Conservation (phyloP, 92 coral and sea anemone genomes). For the Paragorgia papillata region DNA sequence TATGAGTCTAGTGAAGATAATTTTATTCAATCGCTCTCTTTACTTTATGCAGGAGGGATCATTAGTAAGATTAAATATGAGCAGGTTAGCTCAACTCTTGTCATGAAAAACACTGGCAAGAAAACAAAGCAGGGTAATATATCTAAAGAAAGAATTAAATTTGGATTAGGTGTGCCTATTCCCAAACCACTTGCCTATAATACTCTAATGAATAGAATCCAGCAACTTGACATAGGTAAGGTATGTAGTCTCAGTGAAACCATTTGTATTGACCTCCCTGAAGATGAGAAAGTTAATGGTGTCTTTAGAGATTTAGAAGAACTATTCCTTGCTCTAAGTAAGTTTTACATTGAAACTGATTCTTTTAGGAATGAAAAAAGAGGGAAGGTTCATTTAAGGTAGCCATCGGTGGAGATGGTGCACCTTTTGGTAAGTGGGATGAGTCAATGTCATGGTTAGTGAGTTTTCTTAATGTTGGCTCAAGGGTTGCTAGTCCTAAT, state of each 20-base stretch:
- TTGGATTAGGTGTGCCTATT: conserved; percentile 37
- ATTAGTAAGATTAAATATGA: conserved; percentile 54
- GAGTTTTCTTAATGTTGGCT: conserved; percentile 40
- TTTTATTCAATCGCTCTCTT: conserved; percentile 47
- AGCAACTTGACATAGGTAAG: conserved; percentile 30
- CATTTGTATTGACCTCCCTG: conserved; percentile 31
- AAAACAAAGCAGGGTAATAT: conserved; percentile 32
- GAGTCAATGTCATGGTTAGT: conserved; percentile 28
- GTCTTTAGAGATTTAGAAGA: conserved; percentile 36
- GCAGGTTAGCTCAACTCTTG: conserved; percentile 35
- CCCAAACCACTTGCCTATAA: conserved; percentile 42
- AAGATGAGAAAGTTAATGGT: conserved; percentile 37
- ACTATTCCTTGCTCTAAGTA: conserved; percentile 24
- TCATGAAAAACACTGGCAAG: conserved; percentile 38
- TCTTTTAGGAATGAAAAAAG: conserved; percentile 23
- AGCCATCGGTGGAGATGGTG: conserved; percentile 65
- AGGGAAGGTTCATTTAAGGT: conserved; percentile 48
- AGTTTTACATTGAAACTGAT: conserved; percentile 33
- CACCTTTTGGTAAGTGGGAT: conserved; percentile 37
- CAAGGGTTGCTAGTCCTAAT: conserved; percentile 47
- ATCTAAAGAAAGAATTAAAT: conserved; percentile 28
- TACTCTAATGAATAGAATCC: conserved; percentile 24
- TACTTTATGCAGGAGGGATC: conserved; percentile 67
- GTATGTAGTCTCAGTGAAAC: conserved; percentile 9
- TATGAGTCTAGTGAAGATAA: conserved; percentile 51